Conservation (phyloP, 2,888 invertebrate genomes). For the Sarcophaga carnaria region DNA sequence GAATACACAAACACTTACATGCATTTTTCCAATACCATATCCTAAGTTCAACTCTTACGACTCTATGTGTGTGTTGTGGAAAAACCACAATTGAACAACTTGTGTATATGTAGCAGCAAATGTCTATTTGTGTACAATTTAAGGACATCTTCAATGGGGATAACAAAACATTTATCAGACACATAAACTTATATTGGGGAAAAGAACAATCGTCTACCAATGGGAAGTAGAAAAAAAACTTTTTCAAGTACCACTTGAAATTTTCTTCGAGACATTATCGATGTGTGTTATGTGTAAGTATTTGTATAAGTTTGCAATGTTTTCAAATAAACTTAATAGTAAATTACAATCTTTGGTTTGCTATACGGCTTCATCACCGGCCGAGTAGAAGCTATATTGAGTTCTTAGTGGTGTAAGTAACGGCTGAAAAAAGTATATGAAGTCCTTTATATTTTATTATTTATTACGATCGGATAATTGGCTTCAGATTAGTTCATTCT, state of each 20-base stretch:
- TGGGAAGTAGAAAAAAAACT: conserved; percentile 25
- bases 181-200: background rate
- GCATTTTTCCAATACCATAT: background rate
- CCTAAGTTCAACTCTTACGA: background rate
- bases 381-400: background rate
- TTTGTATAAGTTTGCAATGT: conserved; percentile 21
- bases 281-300: background rate
- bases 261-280: conserved; percentile 34
- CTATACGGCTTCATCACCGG: background rate
- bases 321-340: conserved; percentile 54
- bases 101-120: background rate
- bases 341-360: conserved; percentile 42
- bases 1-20: background rate
- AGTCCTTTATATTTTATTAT: too few species aligned
- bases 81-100: conserved; percentile 38
- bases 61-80: conserved; percentile 9
- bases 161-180: conserved; percentile 36
- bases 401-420: background rate
- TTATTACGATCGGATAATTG: too few species aligned
- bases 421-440: background rate
- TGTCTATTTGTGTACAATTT: conserved; percentile 8
- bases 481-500: too few species aligned
- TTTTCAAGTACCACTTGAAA: conserved; percentile 52
- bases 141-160: conserved; percentile 45
- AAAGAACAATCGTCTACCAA: conserved; percentile 20